These are phyloP conservation scores for Tholera decimalis DNA, from an alignment of 2,888 invertebrate species.

Conservation along the genomic window DNA sequence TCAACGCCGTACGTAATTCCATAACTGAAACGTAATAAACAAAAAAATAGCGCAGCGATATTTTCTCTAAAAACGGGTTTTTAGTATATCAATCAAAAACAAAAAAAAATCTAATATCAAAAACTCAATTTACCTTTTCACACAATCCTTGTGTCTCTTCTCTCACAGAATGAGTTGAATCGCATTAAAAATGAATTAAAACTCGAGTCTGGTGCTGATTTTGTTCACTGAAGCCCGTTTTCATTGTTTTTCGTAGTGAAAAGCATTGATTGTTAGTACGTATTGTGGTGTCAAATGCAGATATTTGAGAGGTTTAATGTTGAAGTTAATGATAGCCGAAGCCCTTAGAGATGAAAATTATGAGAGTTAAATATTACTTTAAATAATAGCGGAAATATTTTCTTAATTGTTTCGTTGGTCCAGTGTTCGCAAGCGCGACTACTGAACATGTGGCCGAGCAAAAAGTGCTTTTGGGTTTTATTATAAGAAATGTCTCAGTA, in stretches of 20 bases:
- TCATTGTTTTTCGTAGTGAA: constrained; percentile 27
- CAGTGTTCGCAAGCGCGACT: too few species aligned
- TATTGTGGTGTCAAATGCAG: constrained; percentile 25
- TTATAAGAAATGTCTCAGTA: too few species aligned
- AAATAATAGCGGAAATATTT: background rate
- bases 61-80: background rate
- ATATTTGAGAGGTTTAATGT: constrained; percentile 6
- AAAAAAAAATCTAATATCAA: background rate
- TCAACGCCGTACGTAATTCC: too few species aligned
- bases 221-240: background rate
- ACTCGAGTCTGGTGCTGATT: constrained; percentile 3
- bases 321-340: background rate
- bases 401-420: background rate
- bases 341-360: too few species aligned
- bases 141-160: background rate
- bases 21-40: too few species aligned
- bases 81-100: too few species aligned
- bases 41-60: too few species aligned
- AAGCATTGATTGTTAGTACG: background rate
- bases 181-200: constrained; percentile 28
- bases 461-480: too few species aligned
- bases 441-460: too few species aligned
- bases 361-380: background rate
- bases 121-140: constrained; percentile 2
- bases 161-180: background rate